A percentile compares a stretch with the other conserved stretches of the same genome.
phyloP scores from a whole-genome alignment of 2,888 invertebrate species.

The Polyommatus iphigenia region DNA sequence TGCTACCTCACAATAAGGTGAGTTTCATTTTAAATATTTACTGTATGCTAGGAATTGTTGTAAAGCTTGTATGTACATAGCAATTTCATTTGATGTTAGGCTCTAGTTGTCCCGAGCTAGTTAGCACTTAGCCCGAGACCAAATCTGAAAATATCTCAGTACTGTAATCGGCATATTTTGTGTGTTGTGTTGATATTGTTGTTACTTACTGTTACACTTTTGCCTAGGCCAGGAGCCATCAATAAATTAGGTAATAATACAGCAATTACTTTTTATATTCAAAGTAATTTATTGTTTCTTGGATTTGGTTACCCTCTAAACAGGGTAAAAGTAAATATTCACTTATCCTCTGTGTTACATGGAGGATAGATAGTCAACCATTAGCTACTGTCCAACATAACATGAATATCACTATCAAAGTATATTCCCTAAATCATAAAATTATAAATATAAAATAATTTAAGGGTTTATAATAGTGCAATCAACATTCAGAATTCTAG shows the following conservation, averaged over 20 bases:
- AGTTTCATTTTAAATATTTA: conserved; percentile 42
- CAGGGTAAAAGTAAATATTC: background rate
- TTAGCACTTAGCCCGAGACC: background rate
- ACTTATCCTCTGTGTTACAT: too few species aligned
- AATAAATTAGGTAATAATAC: too few species aligned
- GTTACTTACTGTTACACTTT: background rate
- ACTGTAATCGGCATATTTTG: background rate
- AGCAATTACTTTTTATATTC: too few species aligned
- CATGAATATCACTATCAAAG: too few species aligned
- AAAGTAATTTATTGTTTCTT: background rate
- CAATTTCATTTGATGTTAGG: background rate
- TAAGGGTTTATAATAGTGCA: background rate
- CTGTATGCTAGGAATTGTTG: background rate
- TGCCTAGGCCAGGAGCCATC: background rate
- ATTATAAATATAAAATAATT: too few species aligned
- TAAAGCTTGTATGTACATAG: background rate
- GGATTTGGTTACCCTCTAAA: background rate
- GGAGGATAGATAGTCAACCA: too few species aligned
- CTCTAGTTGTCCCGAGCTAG: background rate
- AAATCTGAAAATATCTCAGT: background rate
- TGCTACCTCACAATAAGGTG: conserved; percentile 95
- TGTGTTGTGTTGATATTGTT: conserved; percentile 1
- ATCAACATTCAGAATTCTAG: background rate
- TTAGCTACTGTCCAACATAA: too few species aligned
- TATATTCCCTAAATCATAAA: too few species aligned